Conservation (phyloP, 1,140 invertebrate genomes). For the Tetraneura akinire region DNA sequence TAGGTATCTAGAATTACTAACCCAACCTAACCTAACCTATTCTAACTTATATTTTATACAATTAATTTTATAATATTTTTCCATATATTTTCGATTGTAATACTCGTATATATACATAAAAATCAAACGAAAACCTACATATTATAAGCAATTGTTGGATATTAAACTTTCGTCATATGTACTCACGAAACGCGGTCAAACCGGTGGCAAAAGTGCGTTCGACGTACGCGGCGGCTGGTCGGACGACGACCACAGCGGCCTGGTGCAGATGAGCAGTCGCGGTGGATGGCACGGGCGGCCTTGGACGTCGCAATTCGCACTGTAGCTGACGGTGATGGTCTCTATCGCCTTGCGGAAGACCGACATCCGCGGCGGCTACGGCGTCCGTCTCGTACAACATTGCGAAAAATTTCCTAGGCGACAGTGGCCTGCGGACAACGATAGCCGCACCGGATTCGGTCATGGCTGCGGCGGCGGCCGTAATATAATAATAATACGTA, state of each 20-base stretch:
- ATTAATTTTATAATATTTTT: too few relatives aligned
- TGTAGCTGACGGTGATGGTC: background rate
- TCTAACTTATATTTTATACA: too few relatives aligned
- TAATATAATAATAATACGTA: background rate
- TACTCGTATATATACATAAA: too few relatives aligned
- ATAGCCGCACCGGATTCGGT: slow-evolving; percentile 26
- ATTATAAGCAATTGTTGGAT: too few relatives aligned
- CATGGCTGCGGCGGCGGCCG: background rate
- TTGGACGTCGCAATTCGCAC: background rate
- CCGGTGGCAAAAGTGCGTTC: slow-evolving; percentile 33
- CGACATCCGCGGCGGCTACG: background rate
- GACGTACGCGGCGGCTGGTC: slow-evolving; percentile 18
- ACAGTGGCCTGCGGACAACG: slow-evolving; percentile 35
- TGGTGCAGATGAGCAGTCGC: background rate
- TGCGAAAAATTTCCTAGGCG: slow-evolving; percentile 41
- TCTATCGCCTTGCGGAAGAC: background rate
- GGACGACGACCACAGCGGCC: slow-evolving; percentile 15
- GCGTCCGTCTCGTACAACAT: slow-evolving; percentile 47
- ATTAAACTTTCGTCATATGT: too few relatives aligned
- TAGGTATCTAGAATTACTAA: too few relatives aligned
- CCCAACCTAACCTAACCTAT: too few relatives aligned
- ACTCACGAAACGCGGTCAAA: slow-evolving; percentile 38
- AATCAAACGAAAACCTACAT: too few relatives aligned
- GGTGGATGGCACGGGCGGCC: background rate
- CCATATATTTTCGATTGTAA: too few relatives aligned